Conservation (phyloP, 1,140 invertebrate species). For the Gonatopus flavifemur region DNA sequence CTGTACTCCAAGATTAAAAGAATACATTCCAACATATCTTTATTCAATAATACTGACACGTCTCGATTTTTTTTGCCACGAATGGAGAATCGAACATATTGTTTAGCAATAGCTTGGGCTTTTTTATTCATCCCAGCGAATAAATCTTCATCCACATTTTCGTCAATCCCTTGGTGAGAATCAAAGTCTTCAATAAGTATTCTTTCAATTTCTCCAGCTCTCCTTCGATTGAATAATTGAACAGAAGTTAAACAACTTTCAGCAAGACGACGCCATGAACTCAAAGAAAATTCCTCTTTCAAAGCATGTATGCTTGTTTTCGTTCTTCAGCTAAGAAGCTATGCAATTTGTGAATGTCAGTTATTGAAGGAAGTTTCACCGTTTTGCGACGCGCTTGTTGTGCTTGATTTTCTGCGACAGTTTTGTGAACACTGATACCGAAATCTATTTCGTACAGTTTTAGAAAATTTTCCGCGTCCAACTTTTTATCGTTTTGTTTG, state of each 20-base stretch:
- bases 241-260: neutral
- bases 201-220: conserved; percentile 8
- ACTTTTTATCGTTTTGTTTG: too few species aligned
- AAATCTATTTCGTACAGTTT: conserved; percentile 8
- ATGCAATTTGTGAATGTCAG: neutral
- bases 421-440: conserved; percentile 7
- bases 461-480: conserved; percentile 11
- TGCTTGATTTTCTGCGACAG: conserved; percentile 7
- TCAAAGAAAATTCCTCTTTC: neutral
- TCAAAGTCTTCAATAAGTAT: conserved; percentile 6
- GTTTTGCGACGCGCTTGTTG: conserved; percentile 4
- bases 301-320: conserved; percentile 4
- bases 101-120: neutral
- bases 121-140: neutral
- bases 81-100: conserved; percentile 7
- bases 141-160: neutral
- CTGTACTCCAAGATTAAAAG: conserved; percentile 6
- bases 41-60: conserved; percentile 2
- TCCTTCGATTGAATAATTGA: conserved; percentile 7
- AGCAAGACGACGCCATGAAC: conserved; percentile 10
- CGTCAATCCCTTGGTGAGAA: neutral
- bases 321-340: conserved; percentile 2
- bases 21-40: neutral
- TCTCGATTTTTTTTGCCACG: conserved; percentile 7
- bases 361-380: conserved; percentile 8